Conservation (phyloP, 2,113 vertebrate genomes). For the Carollia perspicillata region DNA sequence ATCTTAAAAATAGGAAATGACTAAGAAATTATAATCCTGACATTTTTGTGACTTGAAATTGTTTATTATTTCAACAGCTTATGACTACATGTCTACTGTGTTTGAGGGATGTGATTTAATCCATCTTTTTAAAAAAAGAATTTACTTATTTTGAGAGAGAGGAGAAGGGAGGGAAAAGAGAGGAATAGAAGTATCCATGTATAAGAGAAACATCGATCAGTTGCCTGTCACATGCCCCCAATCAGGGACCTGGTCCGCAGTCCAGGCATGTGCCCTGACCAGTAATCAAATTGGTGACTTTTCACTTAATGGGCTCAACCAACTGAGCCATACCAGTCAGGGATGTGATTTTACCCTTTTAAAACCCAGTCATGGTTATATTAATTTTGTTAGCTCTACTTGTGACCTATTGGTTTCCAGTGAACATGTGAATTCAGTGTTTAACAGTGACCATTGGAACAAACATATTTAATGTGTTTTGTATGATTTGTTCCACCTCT, state of each 20-base stretch:
- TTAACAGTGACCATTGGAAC: background rate
- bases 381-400: background rate
- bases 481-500: background rate
- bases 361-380: background rate
- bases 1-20: background rate
- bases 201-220: too few relatives aligned
- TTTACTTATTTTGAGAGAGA: too few relatives aligned
- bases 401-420: background rate
- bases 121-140: too few relatives aligned
- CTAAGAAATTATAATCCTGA: conserved; percentile 1
- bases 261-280: background rate
- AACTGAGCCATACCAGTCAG: background rate
- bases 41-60: background rate
- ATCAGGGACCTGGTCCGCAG: too few relatives aligned
- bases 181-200: background rate
- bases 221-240: too few relatives aligned
- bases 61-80: background rate
- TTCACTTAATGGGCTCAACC: too few relatives aligned
- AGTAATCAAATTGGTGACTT: background rate
- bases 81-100: background rate
- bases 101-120: background rate
- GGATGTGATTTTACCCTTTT: background rate
- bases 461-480: background rate
- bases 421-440: background rate
- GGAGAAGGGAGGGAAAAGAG: background rate